These are phyloP conservation scores for Ahaetulla prasina DNA, from an alignment of 2,113 vertebrate genomes.

Conservation along the genomic window DNA sequence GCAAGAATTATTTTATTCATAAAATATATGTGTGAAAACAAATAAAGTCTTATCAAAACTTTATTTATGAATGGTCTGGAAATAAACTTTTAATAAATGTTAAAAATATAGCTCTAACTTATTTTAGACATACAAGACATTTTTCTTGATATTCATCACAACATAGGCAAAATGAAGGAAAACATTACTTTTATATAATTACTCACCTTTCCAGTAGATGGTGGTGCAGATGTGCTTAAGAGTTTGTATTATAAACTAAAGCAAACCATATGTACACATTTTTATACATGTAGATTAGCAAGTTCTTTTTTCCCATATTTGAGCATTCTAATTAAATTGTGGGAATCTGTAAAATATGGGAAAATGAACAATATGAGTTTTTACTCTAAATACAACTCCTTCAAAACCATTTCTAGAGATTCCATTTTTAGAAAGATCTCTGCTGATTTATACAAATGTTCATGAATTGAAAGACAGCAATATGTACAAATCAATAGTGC, in stretches of 20 bases:
- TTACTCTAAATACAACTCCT: slow-evolving; percentile 31
- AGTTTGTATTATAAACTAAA: slow-evolving; percentile 45
- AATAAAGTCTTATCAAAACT: background rate
- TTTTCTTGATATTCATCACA: background rate
- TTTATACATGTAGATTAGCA: slow-evolving; percentile 23
- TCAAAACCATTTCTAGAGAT: slow-evolving; percentile 19
- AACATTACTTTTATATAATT: slow-evolving; percentile 54
- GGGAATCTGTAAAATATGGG: background rate
- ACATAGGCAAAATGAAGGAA: slow-evolving; percentile 17
- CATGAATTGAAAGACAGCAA: slow-evolving; percentile 15
- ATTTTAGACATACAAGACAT: background rate
- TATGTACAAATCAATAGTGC: slow-evolving; percentile 20
- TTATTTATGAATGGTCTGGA: background rate
- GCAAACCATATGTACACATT: slow-evolving; percentile 30
- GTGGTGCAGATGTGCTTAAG: slow-evolving; percentile 72
- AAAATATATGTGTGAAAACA: background rate
- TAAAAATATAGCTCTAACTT: background rate
- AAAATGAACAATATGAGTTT: background rate
- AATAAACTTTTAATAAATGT: background rate
- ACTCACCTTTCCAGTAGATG: slow-evolving; percentile 75
- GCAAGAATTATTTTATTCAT: slow-evolving; percentile 15
- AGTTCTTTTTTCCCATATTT: slow-evolving; percentile 19
- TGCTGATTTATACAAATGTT: slow-evolving; percentile 34
- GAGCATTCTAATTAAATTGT: slow-evolving; percentile 40
- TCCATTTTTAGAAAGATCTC: slow-evolving; percentile 41